Evolutionary conservation across 2,888 invertebrate genomes (phyloP).

Genomic region (Nudaria mundana): DNA sequence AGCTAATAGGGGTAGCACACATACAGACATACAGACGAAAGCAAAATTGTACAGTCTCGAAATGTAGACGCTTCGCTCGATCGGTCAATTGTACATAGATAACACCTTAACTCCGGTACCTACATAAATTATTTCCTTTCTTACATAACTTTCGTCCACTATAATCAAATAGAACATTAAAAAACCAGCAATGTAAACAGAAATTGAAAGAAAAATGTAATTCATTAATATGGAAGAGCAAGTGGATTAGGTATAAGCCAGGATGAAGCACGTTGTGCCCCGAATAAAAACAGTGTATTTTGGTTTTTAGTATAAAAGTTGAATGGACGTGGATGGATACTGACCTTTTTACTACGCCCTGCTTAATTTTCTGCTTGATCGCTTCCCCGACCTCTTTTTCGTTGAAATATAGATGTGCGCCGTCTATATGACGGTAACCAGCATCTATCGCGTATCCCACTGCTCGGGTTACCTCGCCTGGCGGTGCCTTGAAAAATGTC

Average conservation of each 20-base stretch:
- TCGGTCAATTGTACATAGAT: no score
- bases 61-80: no score
- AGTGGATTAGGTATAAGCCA: slow-evolving; percentile 14
- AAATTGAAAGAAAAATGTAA: slow-evolving; percentile 8
- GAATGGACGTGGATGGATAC: slow-evolving; percentile 22
- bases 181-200: not conserved
- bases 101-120: no score
- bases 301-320: slow-evolving; percentile 1
- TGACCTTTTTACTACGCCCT: slow-evolving; percentile 83
- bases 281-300: slow-evolving; percentile 16
- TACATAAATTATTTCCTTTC: no score
- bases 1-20: no score
- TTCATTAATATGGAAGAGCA: slow-evolving; percentile 19
- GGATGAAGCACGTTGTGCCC: slow-evolving; percentile 10
- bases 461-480: slow-evolving; percentile 82
- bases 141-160: no score
- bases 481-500: slow-evolving; percentile 68
- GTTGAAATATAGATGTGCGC: slow-evolving; percentile 85
- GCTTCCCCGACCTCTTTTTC: slow-evolving; percentile 86
- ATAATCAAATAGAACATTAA: not conserved
- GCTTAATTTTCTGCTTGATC: slow-evolving; percentile 80
- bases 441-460: slow-evolving; percentile 85
- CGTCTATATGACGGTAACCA: slow-evolving; percentile 88
- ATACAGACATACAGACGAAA: no score
- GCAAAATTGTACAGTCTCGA: no score